Percentiles rank a stretch among this genome's conserved stretches.
phyloP scores from a whole-genome alignment of 2,113 vertebrate species.

The Peromyscus californicus region DNA sequence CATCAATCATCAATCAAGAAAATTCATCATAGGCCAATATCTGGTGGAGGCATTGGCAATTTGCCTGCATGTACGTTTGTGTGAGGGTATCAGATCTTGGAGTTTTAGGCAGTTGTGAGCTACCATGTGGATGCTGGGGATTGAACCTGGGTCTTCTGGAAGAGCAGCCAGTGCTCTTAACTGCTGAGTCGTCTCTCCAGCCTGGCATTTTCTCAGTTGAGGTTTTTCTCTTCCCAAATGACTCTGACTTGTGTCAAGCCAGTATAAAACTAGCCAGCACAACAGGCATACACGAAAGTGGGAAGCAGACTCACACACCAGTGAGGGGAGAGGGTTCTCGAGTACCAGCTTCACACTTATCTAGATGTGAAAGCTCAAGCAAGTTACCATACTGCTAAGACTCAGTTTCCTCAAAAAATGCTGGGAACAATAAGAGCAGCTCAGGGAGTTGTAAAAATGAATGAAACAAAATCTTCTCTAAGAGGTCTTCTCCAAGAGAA shows the following conservation, averaged over 20 bases:
- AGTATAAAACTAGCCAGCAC: background rate
- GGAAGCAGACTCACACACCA: background rate
- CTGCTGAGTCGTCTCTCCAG: no score
- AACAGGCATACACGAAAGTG: background rate
- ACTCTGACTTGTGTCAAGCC: background rate
- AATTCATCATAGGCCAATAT: background rate
- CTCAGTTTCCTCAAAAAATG: conserved; percentile 3
- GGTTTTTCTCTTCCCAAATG: background rate
- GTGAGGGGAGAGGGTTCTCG: background rate
- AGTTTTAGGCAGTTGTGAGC: no score
- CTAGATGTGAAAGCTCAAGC: background rate
- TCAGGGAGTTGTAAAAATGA: background rate
- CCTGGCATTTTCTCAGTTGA: background rate
- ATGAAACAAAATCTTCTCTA: background rate
- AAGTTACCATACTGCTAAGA: background rate
- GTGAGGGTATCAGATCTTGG: no score
- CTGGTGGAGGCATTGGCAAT: no score
- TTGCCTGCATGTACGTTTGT: no score
- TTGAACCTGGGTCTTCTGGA: no score
- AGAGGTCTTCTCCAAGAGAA: background rate
- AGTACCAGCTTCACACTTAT: background rate
- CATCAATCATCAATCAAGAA: background rate
- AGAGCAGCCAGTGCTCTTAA: no score
- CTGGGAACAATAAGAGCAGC: background rate
- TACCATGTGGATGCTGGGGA: no score